Conservation (phyloP, 2,888 invertebrate species). For the Xylophagus ater region DNA sequence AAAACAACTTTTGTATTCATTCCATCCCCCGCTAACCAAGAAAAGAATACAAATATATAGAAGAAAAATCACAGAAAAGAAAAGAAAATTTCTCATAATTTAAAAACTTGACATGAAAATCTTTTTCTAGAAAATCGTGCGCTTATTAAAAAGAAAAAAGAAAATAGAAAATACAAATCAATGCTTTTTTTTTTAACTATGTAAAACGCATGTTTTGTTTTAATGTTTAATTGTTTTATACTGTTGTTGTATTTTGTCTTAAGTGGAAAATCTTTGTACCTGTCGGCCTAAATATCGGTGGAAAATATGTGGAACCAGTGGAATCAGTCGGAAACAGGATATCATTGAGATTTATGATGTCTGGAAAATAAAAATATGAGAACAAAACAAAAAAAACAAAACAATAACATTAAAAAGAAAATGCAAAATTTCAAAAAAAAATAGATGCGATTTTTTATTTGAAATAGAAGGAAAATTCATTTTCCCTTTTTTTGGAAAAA, state of each 20-base stretch:
- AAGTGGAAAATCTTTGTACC: slow-evolving; percentile 42
- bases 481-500: no score
- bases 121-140: no score
- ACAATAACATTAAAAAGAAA: slow-evolving; percentile 12
- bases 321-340: slow-evolving; percentile 67
- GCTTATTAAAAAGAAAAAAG: no score
- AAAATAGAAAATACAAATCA: no score
- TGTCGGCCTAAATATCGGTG: slow-evolving; percentile 57
- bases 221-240: background rate
- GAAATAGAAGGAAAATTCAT: no score
- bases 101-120: no score
- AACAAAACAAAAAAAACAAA: slow-evolving; percentile 19
- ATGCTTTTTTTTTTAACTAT: no score
- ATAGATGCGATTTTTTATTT: no score
- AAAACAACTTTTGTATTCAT: no score
- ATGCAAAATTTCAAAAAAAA: slow-evolving; percentile 13
- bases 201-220: background rate
- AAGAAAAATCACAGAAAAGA: slow-evolving; percentile 11
- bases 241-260: background rate
- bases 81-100: no score
- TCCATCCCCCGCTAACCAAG: no score
- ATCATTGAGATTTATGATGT: slow-evolving; percentile 61
- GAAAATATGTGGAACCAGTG: slow-evolving; percentile 57
- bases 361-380: slow-evolving; percentile 44
- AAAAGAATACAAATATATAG: no score